Evolutionary conservation across 2,888 invertebrate genomes (phyloP).

Genomic region (Agrochola circellaris): DNA sequence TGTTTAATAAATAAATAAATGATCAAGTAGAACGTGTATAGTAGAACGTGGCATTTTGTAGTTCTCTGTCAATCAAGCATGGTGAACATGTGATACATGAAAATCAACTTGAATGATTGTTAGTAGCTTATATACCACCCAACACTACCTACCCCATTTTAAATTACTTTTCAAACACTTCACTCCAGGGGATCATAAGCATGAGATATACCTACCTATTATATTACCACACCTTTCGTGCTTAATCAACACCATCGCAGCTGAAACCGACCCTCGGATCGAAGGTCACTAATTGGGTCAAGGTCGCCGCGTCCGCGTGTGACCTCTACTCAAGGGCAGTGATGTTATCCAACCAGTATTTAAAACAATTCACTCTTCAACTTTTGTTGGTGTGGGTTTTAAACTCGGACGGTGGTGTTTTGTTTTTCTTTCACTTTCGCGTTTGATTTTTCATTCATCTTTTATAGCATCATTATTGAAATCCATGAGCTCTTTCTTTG

Average conservation of each 20-base stretch:
- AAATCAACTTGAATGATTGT: not conserved
- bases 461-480: not conserved
- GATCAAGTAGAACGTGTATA: not conserved
- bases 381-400: slow-evolving; percentile 19
- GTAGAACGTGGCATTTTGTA: not conserved
- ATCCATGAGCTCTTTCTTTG: not conserved
- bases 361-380: slow-evolving; percentile 27
- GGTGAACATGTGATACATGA: too few relatives aligned
- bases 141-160: not conserved
- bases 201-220: not conserved
- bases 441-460: not conserved
- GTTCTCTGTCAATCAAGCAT: not conserved
- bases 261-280: slow-evolving; percentile 41
- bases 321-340: slow-evolving; percentile 53
- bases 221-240: slow-evolving; percentile 45
- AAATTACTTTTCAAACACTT: not conserved
- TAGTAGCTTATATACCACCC: not conserved
- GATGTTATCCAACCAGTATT: slow-evolving; percentile 38
- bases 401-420: slow-evolving; percentile 20
- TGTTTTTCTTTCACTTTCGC: slow-evolving; percentile 13
- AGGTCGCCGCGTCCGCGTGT: slow-evolving; percentile 32
- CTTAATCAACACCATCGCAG: slow-evolving; percentile 52
- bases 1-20: not conserved
- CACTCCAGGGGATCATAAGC: slow-evolving; percentile 6
- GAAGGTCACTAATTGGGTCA: slow-evolving; percentile 60